Evolutionary conservation across 2,797 vertebrate genomes (phyloP).

Genomic region (Siniperca obscura): DNA sequence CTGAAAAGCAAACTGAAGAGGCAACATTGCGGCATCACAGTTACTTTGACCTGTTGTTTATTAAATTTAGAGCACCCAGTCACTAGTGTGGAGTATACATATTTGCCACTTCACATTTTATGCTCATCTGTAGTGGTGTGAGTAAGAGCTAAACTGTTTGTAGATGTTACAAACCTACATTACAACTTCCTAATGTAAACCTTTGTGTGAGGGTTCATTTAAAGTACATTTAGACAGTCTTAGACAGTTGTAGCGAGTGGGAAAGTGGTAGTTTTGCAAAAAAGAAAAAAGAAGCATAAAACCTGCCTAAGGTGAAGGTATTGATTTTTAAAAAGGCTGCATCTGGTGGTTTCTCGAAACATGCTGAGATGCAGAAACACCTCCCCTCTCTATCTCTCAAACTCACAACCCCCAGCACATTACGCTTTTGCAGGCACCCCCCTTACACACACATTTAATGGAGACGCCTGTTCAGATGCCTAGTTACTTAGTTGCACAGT

Average conservation of each 20-base stretch:
- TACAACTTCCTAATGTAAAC: slow-evolving; percentile 40
- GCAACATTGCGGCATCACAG: not conserved
- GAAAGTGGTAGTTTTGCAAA: slow-evolving; percentile 39
- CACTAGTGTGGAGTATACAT: not conserved
- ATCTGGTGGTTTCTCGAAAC: slow-evolving; percentile 68
- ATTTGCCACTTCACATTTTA: slow-evolving; percentile 20
- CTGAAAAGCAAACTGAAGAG: slow-evolving; percentile 9
- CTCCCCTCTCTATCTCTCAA: slow-evolving; percentile 20
- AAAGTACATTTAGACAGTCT: slow-evolving; percentile 43
- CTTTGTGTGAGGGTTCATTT: slow-evolving; percentile 47
- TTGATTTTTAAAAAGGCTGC: slow-evolving; percentile 74
- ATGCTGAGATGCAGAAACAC: slow-evolving; percentile 61
- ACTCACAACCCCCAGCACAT: slow-evolving; percentile 37
- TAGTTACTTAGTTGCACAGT: slow-evolving; percentile 44
- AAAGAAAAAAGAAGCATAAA: slow-evolving; percentile 46
- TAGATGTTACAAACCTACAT: slow-evolving; percentile 19
- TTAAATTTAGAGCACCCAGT: slow-evolving; percentile 8
- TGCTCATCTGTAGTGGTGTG: slow-evolving; percentile 9
- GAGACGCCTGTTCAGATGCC: slow-evolving; percentile 15
- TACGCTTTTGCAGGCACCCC: slow-evolving; percentile 18
- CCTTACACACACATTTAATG: slow-evolving; percentile 11
- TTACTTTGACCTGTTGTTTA: slow-evolving; percentile 26
- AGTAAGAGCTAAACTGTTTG: slow-evolving; percentile 20
- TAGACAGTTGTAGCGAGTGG: slow-evolving; percentile 37
- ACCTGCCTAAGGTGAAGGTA: slow-evolving; percentile 66